Evolutionary conservation across 2,888 invertebrate species (phyloP), one percentile per base, ranked within the genome.

Genomic region (Bellardia pandia): DNA sequence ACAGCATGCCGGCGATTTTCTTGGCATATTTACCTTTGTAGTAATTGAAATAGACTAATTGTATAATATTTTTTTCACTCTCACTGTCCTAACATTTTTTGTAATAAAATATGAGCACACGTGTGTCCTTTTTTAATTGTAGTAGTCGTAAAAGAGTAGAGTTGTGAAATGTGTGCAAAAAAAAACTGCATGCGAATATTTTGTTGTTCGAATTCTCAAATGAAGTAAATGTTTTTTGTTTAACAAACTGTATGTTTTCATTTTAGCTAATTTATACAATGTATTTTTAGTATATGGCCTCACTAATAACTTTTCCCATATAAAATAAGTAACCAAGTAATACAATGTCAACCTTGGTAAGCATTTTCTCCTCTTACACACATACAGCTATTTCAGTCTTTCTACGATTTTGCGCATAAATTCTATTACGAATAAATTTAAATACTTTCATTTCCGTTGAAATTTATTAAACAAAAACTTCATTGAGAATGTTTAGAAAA

Each of bases 371-470:
- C 14, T 42, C 8, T 56, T 33, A 37, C 6, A 48, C 23, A 64
- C 37, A 51, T 13, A 5, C 23, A 64, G 40, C 40, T 51, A n/a
- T 75, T 75, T 75, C 60, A 30, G 42, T 77, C 33, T 53, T 11
- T 48, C n/a, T 42, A 45, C 42, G 9, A 9, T 45, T 45, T 45
- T 42, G 51, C n/a, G 40, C 58, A 75, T 75, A 82, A 75, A 68
- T 82, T 68, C 40, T 60, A 68, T 68, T 68, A 51, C 60, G 81
- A 75, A 82, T 75, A 78, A 84, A 84, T 84, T 84, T 58, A 56
- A 78, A 84, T 84, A 78, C 84, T 84, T 84, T 84, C 77, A 77
- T 84, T 78, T 84, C 84, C 84, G 84, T 51, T 78, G 64, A 84
- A 78, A 66, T 81, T 48, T 81, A 51, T 79, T 60, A 60, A 72